A percentile compares a stretch with the other conserved stretches of the same genome.
Conservation (phyloP, 2,113 vertebrate species). For the Misgurnus mizolepis region DNA sequence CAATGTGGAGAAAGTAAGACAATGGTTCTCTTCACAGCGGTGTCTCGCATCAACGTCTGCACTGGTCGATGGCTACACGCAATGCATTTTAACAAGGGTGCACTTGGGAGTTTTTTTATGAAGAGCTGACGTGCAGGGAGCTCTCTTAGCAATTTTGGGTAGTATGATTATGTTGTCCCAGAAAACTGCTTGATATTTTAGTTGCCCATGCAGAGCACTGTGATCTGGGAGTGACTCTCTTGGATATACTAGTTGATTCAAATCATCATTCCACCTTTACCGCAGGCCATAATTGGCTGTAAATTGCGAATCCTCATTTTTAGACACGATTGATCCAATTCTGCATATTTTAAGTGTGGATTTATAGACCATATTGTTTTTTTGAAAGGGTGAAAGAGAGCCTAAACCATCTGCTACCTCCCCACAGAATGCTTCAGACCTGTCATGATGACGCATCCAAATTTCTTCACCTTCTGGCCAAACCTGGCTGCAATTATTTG, state of each 20-base stretch:
- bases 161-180: neutral
- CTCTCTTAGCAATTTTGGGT: neutral
- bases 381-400: slow-evolving; percentile 39
- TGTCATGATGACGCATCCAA: slow-evolving; percentile 92
- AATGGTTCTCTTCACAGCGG: slow-evolving; percentile 58
- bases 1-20: slow-evolving; percentile 98
- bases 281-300: slow-evolving; percentile 48
- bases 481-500: slow-evolving; percentile 89
- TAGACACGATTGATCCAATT: slow-evolving; percentile 56
- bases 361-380: slow-evolving; percentile 46
- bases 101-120: neutral
- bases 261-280: slow-evolving; percentile 43
- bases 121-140: neutral
- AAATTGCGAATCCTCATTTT: slow-evolving; percentile 66
- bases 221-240: slow-evolving; percentile 47
- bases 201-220: slow-evolving; percentile 45
- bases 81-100: slow-evolving; percentile 1
- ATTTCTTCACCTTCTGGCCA: slow-evolving; percentile 92
- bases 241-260: slow-evolving; percentile 30
- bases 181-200: slow-evolving; percentile 2
- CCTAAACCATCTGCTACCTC: slow-evolving; percentile 73
- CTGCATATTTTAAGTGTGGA: slow-evolving; percentile 42
- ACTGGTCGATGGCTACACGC: neutral
- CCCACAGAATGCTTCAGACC: slow-evolving; percentile 84
- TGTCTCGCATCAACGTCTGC: slow-evolving; percentile 3